These are phyloP conservation scores for Heliconius charithonia DNA, from an alignment of 2,888 invertebrate species.

Conservation along the genomic window DNA sequence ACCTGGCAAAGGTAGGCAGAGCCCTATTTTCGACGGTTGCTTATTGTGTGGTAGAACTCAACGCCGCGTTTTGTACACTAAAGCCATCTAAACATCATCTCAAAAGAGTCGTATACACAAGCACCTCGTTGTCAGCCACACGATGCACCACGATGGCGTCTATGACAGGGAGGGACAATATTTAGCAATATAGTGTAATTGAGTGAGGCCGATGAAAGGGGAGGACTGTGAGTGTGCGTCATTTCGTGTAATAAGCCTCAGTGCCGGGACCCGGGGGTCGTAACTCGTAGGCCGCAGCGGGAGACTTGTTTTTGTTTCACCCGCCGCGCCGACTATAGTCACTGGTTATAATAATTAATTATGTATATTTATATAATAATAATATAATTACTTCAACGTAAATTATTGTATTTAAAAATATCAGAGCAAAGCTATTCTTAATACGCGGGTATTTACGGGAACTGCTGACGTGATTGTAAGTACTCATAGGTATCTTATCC, in stretches of 20 bases:
- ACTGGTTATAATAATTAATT: neutral
- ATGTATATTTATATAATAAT: no score
- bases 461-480: neutral
- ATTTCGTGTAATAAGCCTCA: conserved; percentile 7
- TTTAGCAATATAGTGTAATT: neutral
- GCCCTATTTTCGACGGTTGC: no score
- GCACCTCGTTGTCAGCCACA: neutral
- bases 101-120: no score
- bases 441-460: neutral
- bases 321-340: neutral
- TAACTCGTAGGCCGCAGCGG: neutral
- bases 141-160: neutral
- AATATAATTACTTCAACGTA: no score
- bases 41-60: no score
- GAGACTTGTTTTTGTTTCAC: neutral
- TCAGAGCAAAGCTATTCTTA: no score
- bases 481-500: neutral
- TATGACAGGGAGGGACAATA: neutral
- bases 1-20: no score
- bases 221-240: neutral
- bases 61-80: no score
- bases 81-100: no score
- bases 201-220: no score
- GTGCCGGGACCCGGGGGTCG: neutral
- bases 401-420: no score